Conservation (phyloP, 1,140 invertebrate species). For the Lucilia cuprina region DNA sequence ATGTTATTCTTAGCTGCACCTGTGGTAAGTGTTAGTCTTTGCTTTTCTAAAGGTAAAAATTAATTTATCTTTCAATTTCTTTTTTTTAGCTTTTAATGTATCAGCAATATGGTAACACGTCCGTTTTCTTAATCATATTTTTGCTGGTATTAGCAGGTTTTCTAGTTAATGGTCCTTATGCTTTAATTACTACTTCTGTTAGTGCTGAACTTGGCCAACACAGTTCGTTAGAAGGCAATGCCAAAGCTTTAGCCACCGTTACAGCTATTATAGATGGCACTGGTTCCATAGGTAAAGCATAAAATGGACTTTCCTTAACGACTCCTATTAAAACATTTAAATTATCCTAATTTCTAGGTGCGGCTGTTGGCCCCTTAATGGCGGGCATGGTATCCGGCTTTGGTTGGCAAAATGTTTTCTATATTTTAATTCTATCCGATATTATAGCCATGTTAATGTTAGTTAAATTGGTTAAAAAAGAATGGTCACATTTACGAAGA, state of each 20-base stretch:
- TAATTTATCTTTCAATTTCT: not conserved
- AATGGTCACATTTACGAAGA: slow-evolving; percentile 46
- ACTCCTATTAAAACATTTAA: not conserved
- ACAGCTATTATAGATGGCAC: slow-evolving; percentile 97
- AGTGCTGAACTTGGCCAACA: slow-evolving; percentile 91
- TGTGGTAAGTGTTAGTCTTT: slow-evolving; percentile 69
- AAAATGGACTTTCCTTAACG: not conserved
- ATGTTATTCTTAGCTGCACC: slow-evolving; percentile 86
- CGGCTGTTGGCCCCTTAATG: slow-evolving; percentile 88
- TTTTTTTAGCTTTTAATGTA: slow-evolving; percentile 79
- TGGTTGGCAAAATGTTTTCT: slow-evolving; percentile 89
- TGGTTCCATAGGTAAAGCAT: slow-evolving; percentile 78
- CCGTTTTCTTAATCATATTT: slow-evolving; percentile 70
- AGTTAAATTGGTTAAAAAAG: slow-evolving; percentile 60
- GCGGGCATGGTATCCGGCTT: slow-evolving; percentile 79
- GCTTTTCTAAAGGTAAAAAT: not conserved
- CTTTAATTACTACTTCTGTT: slow-evolving; percentile 94
- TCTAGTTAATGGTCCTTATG: slow-evolving; percentile 94
- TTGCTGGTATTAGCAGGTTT: slow-evolving; percentile 80
- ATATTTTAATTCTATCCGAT: slow-evolving; percentile 88
- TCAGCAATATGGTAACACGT: slow-evolving; percentile 72
- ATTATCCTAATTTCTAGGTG: slow-evolving; percentile 66
- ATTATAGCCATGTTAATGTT: slow-evolving; percentile 79
- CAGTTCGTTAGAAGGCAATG: slow-evolving; percentile 80
- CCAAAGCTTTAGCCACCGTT: slow-evolving; percentile 92